phyloP scores from a whole-genome alignment of 2,797 vertebrate species.

The Sebastes kiyomatsui region DNA sequence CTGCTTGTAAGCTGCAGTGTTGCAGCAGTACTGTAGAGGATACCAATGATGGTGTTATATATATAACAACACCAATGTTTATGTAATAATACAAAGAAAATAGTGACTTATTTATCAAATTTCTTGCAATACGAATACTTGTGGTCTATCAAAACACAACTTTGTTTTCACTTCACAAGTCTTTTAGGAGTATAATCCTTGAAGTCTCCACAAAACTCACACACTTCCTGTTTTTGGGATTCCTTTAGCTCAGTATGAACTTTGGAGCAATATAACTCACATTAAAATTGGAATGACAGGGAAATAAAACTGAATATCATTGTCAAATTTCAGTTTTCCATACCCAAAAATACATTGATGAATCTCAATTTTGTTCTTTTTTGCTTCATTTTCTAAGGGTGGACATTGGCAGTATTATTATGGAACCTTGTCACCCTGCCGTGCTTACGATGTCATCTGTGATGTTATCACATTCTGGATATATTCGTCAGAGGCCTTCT shows the following conservation, averaged over 20 bases:
- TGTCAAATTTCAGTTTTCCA: neutral
- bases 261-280: neutral
- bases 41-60: neutral
- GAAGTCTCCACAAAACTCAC: conserved; percentile 28
- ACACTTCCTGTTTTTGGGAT: conserved; percentile 1
- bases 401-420: neutral
- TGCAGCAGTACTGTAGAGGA: neutral
- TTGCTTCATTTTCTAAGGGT: neutral
- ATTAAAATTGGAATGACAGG: neutral
- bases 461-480: neutral
- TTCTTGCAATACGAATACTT: neutral
- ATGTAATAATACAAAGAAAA: neutral
- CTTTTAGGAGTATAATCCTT: conserved; percentile 16
- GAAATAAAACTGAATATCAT: neutral
- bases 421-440: neutral
- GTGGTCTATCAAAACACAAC: conserved; percentile 20
- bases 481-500: neutral
- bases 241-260: conserved; percentile 2
- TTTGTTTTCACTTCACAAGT: conserved; percentile 4
- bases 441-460: neutral
- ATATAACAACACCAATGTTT: neutral
- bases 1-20: conserved; percentile 34
- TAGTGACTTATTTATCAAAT: neutral
- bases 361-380: neutral
- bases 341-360: neutral